Evolutionary conservation across 2,888 invertebrate species (phyloP).

Genomic region (Polydrusus tereticollis): DNA sequence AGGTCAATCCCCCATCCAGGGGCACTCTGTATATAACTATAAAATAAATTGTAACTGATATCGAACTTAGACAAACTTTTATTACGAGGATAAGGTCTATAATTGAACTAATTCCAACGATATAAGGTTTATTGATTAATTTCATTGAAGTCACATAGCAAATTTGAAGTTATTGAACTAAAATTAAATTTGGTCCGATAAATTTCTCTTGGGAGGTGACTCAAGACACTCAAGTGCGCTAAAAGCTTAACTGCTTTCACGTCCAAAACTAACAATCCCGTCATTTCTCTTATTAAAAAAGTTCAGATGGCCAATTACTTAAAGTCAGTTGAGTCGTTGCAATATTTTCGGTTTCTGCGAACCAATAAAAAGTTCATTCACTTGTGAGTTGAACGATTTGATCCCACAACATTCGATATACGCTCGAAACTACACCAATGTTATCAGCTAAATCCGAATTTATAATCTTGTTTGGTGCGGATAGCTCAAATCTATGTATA

Average conservation of each 20-base stretch:
- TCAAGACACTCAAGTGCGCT: constrained; percentile 29
- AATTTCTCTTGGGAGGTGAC: constrained; percentile 40
- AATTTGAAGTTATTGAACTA: constrained; percentile 39
- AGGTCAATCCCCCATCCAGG: too few relatives aligned
- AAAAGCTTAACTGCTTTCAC: constrained; percentile 29
- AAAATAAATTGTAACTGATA: too few relatives aligned
- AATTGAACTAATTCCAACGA: neutral
- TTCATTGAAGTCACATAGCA: constrained; percentile 37
- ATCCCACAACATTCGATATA: constrained; percentile 46
- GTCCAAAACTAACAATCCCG: constrained; percentile 31
- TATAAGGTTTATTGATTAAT: constrained; percentile 9
- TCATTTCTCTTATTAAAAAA: constrained; percentile 47
- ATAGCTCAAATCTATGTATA: neutral
- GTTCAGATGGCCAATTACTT: constrained; percentile 48
- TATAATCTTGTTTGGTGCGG: neutral
- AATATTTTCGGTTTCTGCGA: constrained; percentile 47
- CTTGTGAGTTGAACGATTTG: constrained; percentile 53
- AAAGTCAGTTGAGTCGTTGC: constrained; percentile 42
- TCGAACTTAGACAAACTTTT: too few relatives aligned
- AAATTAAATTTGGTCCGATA: constrained; percentile 24
- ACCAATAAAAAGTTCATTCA: constrained; percentile 57
- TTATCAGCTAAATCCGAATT: neutral
- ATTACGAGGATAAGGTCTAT: neutral
- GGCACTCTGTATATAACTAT: too few relatives aligned
- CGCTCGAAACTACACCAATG: constrained; percentile 35